These are phyloP conservation scores for Origma solitaria DNA, from an alignment of 2,113 vertebrate species.

Conservation along the genomic window DNA sequence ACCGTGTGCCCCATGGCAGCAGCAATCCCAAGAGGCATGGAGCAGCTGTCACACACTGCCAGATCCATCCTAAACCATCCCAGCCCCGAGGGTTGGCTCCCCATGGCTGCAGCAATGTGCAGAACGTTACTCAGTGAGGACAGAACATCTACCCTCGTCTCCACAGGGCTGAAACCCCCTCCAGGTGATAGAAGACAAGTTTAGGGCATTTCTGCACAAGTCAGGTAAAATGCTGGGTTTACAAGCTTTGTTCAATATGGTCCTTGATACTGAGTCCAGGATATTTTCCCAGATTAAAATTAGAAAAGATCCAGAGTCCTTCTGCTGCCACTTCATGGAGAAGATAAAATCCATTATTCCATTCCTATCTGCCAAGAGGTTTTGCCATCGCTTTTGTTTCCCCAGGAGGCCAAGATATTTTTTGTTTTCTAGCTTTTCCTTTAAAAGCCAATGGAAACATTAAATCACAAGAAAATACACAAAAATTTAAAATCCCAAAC, in stretches of 20 bases:
- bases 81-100: rapidly evolving
- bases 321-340: background rate
- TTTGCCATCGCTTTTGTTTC: background rate
- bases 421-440: background rate
- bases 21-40: background rate
- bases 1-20: background rate
- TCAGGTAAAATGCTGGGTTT: background rate
- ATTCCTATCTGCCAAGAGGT: background rate
- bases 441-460: background rate
- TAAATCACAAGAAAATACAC: background rate
- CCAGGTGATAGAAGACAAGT: background rate
- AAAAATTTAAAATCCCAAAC: background rate
- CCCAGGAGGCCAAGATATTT: background rate
- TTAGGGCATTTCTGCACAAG: background rate
- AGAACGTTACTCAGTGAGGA: background rate
- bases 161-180: background rate
- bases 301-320: background rate
- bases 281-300: background rate
- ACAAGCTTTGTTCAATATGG: background rate
- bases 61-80: background rate
- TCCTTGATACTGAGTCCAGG: background rate
- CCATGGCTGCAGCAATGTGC: background rate
- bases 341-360: background rate
- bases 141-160: background rate
- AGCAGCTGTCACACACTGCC: background rate